Percentiles rank a stretch among this genome's conserved stretches.
These are phyloP conservation scores for Brachionus koreanus DNA, from an alignment of 1,140 invertebrate species.

Conservation along the genomic window DNA sequence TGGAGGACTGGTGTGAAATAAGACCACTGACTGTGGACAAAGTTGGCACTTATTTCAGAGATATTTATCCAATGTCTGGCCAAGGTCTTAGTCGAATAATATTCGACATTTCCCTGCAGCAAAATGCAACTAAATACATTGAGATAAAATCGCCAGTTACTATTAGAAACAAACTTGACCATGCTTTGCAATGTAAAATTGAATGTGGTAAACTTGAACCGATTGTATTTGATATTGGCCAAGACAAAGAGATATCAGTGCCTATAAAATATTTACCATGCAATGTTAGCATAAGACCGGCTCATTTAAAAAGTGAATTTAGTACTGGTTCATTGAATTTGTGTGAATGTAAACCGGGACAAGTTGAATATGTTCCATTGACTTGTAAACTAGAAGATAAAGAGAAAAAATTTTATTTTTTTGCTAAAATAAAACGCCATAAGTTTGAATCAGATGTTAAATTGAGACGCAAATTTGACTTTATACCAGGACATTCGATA, in stretches of 20 bases:
- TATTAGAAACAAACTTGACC: background rate
- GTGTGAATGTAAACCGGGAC: background rate
- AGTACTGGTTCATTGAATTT: background rate
- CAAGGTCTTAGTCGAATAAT: conserved; percentile 21
- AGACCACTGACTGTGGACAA: conserved; percentile 86
- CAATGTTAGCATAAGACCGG: background rate
- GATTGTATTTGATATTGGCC: background rate
- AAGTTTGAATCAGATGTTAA: conserved; percentile 6
- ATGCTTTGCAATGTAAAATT: background rate
- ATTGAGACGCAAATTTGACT: background rate
- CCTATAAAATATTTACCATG: conserved; percentile 31
- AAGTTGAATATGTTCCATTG: conserved; percentile 26
- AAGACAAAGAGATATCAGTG: conserved; percentile 18
- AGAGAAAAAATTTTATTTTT: background rate
- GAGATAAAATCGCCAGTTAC: conserved; percentile 35
- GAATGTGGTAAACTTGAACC: background rate
- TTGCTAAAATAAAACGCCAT: conserved; percentile 20
- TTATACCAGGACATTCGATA: conserved; percentile 14
- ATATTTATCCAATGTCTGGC: conserved; percentile 61
- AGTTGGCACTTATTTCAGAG: conserved; percentile 85
- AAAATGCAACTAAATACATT: conserved; percentile 35
- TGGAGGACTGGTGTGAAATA: conserved; percentile 82
- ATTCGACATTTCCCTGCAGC: conserved; percentile 11
- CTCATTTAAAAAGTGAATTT: background rate
- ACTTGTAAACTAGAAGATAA: background rate